These are phyloP conservation scores for Euthynnus affinis DNA, from an alignment of 2,797 vertebrate species.

Conservation along the genomic window DNA sequence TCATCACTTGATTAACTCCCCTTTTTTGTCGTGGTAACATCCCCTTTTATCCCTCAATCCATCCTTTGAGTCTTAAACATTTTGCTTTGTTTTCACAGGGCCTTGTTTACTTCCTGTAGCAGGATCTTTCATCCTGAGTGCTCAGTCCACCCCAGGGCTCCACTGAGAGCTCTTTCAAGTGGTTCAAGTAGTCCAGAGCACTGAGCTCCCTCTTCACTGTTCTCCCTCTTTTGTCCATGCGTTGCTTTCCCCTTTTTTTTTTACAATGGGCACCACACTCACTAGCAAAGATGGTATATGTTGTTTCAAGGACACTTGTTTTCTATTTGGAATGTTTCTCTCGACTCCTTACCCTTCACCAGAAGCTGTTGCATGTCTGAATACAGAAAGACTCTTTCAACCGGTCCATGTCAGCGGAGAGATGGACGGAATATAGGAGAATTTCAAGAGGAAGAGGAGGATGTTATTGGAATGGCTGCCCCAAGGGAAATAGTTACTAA, in stretches of 20 bases:
- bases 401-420: conserved; percentile 8
- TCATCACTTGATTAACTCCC: conserved; percentile 60
- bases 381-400: conserved; percentile 33
- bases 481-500: conserved; percentile 31
- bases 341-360: conserved; percentile 42
- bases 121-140: conserved; percentile 59
- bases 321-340: conserved; percentile 60
- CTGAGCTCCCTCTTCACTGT: conserved; percentile 38
- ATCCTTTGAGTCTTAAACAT: conserved; percentile 44
- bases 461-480: conserved; percentile 33
- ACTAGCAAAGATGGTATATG: conserved; percentile 19
- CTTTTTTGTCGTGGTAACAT: neutral
- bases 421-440: conserved; percentile 2
- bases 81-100: conserved; percentile 60
- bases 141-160: conserved; percentile 53
- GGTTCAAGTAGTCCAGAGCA: conserved; percentile 49
- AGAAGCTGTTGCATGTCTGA: conserved; percentile 60
- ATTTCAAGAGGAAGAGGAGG: conserved; percentile 35
- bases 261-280: neutral
- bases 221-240: conserved; percentile 35
- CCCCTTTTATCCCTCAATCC: conserved; percentile 36
- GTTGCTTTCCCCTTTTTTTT: conserved; percentile 24
- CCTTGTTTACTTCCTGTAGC: conserved; percentile 78
- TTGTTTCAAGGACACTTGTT: conserved; percentile 59
- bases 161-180: conserved; percentile 59